Evolutionary conservation across 2,113 vertebrate genomes (phyloP), one percentile per base, ranked within the genome.

Genomic region (Serilophus lunatus): DNA sequence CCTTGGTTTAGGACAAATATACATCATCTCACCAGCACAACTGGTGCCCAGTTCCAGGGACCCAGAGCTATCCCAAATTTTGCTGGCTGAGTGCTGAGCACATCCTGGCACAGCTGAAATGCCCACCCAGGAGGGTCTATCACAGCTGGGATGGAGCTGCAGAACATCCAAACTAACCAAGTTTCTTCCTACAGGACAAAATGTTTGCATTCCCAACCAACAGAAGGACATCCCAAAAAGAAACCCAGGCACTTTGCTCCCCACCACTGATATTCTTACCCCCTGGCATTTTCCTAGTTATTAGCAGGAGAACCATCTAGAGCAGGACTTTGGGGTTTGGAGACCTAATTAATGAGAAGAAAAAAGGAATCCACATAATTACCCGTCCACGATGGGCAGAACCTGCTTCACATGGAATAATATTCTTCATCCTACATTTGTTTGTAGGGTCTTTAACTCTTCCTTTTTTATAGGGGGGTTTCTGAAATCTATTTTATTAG

Each of bases 401-500:
- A 65, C n/a, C 60, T 61, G 42, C 61, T 76, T 53, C 61, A n/a
- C 54, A n/a, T 15, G 25, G 61, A 96, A 93, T 70, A 89, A 69
- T 47, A 47, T 33, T 85, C 91, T 61, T 74, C 35, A 1, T 90
- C 92, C 94, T 70, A 5, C 59, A 22, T 29, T 83, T 61, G 51
- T 97, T 94, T 95, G 90, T 64, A 61, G 88, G 93, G 80, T 49
- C 71, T 89, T 93, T 95, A 95, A 91, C 76, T 86, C 90, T 95
- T 88, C 91, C 74, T 50, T 72, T 78, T 92, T 95, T 74, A 77
- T 64, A 15, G 54, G 88, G 91, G 92, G 93, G 82, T 7, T 50
- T 87, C 96, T 93, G 94, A 97, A 96, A 95, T 96, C 95, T 95
- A 85, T 93, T 97, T 97, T 92, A 93, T 96, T 91, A 92, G 80